phyloP scores from a whole-genome alignment of 2,113 vertebrate species.

The Heterocephalus glaber region DNA sequence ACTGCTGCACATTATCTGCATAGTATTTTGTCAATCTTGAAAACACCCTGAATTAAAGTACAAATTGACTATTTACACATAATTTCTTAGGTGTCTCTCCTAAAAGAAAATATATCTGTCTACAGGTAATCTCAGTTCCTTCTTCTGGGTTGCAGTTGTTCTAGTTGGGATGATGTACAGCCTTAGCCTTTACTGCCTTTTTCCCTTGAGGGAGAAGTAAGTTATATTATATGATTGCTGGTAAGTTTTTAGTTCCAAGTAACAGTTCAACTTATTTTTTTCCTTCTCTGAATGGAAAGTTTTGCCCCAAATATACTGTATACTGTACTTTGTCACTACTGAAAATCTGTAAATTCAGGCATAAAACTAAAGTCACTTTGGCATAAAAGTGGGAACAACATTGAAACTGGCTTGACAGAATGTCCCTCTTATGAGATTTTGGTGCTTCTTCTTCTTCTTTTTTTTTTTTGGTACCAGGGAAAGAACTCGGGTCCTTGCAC shows the following conservation, averaged over 20 bases:
- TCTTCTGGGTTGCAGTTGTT: background rate
- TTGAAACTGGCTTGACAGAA: background rate
- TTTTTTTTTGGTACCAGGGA: too few relatives aligned
- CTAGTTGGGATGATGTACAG: background rate
- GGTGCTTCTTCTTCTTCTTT: background rate
- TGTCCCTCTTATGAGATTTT: background rate
- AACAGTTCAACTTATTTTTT: slow-evolving; percentile 23
- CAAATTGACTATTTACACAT: slow-evolving; percentile 31
- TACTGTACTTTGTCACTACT: slow-evolving; percentile 34
- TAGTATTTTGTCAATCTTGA: background rate
- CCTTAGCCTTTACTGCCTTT: background rate
- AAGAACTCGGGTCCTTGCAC: too few relatives aligned
- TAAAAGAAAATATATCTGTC: background rate
- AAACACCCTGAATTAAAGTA: slow-evolving; percentile 42
- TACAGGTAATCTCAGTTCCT: background rate
- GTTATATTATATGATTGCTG: slow-evolving; percentile 40
- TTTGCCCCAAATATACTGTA: slow-evolving; percentile 28
- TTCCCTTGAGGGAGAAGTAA: slow-evolving; percentile 30
- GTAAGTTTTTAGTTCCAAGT: slow-evolving; percentile 43
- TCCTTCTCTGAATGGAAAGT: slow-evolving; percentile 11
- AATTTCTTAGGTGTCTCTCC: slow-evolving; percentile 14
- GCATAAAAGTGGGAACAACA: background rate
- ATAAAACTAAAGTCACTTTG: slow-evolving; percentile 38
- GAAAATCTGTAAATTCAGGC: slow-evolving; percentile 44
- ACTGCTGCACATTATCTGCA: background rate